These are phyloP conservation scores for Alces alces DNA, from an alignment of 2,113 vertebrate genomes.

Conservation along the genomic window DNA sequence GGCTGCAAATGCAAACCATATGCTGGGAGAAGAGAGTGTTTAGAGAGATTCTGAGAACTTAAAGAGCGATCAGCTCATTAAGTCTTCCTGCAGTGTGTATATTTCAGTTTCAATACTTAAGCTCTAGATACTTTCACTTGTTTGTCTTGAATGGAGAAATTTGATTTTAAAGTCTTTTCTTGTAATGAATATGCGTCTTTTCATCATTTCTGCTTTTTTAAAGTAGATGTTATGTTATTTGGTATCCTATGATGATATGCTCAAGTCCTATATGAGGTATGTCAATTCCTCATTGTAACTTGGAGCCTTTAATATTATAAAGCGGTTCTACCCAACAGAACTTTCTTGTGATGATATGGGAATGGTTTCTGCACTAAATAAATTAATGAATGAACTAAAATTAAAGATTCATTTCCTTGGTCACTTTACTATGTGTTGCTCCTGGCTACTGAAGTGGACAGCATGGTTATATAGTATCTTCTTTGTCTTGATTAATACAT, in stretches of 20 bases:
- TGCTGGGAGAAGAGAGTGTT: not conserved
- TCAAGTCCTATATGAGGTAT: too few species aligned
- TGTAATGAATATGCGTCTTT: not conserved
- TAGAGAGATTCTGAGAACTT: not conserved
- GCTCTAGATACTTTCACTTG: not conserved
- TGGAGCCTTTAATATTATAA: not conserved
- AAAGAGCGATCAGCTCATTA: not conserved
- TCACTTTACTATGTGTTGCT: not conserved
- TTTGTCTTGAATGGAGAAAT: not conserved
- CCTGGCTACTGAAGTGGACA: not conserved
- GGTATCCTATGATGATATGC: not conserved
- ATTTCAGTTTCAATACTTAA: not conserved
- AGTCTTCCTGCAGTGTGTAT: not conserved
- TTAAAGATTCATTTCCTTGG: not conserved
- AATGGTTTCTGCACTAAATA: not conserved
- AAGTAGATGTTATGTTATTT: not conserved
- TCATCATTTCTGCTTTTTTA: not conserved
- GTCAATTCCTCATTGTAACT: not conserved
- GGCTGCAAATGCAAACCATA: not conserved
- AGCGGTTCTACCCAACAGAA: not conserved
- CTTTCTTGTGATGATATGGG: not conserved
- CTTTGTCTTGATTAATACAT: not conserved
- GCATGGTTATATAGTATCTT: not conserved
- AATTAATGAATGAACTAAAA: not conserved
- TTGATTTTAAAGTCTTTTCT: conserved; percentile 23